phyloP scores from a whole-genome alignment of 2,797 vertebrate species.

The Chaetodon trifasciatus region DNA sequence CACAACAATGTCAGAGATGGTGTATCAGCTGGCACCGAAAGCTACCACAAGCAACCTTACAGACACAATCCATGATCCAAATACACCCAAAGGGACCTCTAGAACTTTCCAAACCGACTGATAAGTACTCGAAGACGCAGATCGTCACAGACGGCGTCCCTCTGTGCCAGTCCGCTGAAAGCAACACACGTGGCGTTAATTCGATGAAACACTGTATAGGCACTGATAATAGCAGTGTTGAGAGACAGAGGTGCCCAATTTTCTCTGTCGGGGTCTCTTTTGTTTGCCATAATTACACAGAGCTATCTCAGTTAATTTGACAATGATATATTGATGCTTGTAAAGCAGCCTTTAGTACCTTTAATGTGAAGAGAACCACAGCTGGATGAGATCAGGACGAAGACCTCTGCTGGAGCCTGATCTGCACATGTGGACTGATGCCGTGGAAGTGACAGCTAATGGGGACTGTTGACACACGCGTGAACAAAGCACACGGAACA shows the following conservation, averaged over 20 bases:
- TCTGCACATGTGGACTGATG: not conserved
- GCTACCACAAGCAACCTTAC: not conserved
- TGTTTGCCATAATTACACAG: slow-evolving; percentile 45
- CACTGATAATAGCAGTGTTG: not conserved
- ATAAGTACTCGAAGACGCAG: too few relatives aligned
- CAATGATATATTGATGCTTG: slow-evolving; percentile 37
- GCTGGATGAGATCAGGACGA: slow-evolving; percentile 12
- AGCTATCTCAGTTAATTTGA: slow-evolving; percentile 39
- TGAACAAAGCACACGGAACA: not conserved
- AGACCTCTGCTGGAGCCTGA: not conserved
- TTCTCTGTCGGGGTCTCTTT: slow-evolving; percentile 32
- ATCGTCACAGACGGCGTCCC: too few relatives aligned
- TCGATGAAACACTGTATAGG: not conserved
- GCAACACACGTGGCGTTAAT: not conserved
- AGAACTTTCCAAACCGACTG: too few relatives aligned
- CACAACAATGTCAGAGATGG: too few relatives aligned
- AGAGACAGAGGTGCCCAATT: slow-evolving; percentile 17
- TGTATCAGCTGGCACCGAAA: not conserved
- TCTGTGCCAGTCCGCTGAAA: too few relatives aligned
- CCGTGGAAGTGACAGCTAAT: not conserved
- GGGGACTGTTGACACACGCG: not conserved
- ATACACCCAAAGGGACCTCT: not conserved
- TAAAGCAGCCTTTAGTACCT: slow-evolving; percentile 5
- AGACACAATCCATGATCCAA: not conserved
- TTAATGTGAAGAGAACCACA: not conserved